Evolutionary conservation across 2,797 vertebrate genomes (phyloP), one percentile per base, ranked within the genome.

Genomic region (Silurus lanzhouensis): DNA sequence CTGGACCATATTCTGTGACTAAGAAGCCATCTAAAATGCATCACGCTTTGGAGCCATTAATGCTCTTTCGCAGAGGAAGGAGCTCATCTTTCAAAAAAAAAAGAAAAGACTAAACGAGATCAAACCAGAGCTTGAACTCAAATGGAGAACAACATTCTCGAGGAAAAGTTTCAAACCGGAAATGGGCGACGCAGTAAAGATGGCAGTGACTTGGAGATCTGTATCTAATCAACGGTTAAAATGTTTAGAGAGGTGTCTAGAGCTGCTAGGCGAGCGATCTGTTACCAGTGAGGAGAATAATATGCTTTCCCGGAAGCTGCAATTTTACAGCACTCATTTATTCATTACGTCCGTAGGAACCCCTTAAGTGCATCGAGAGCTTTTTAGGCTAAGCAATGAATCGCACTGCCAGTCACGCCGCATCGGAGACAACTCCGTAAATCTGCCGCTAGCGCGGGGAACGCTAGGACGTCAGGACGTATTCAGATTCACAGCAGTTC

Each of bases 381-480:
- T 88, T 90, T 91, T 90, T 89, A 91, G 88, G 63, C 90, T 71
- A 72, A 85, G 88, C 88, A 88, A 89, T 89, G 89, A 91, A 90
- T 90, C 88, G 86, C 70, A 15, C 82, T 84, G 87, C 80, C 84
- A 88, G 90, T 88, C 85, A 89, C 67, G 70, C 75, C 22, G 85
- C 89, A 87, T 88, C 82, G 84, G 76, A 20, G 74, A 78, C 82
- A 38, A 75, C 68, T 82, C 79, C 12, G 84, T 89, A 88, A 86
- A 88, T 88, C 86, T 87, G 85, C 85, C 64, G 85, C 83, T 83
- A 82, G 87, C 55, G 75, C 70, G 81, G 87, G 71, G 66, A 63
- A 66, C 22, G 77, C 82, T 74, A 81, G 71, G 81, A 86, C 44
- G 74, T 48, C 46, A 79, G 72, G 55, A 80, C 80, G 27, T 55